phyloP scores from a whole-genome alignment of 2,888 invertebrate genomes.

The Ophion ventricosus region DNA sequence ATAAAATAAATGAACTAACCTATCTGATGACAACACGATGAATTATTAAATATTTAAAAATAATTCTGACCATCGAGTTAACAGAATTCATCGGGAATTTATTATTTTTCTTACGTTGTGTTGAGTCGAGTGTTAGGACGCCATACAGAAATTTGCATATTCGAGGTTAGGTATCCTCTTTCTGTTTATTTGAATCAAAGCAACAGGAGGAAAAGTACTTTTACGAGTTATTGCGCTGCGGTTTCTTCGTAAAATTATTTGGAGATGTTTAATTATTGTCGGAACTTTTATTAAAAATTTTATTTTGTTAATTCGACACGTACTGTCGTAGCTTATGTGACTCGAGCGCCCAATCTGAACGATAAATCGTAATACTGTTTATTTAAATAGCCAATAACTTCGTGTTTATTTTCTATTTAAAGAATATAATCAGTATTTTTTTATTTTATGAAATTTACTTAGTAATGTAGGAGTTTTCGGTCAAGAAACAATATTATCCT shows the following conservation, averaged over 20 bases:
- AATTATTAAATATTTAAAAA: neutral
- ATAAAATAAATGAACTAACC: neutral
- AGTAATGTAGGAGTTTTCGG: neutral
- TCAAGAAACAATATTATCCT: neutral
- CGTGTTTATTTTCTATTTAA: neutral
- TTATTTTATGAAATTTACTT: neutral
- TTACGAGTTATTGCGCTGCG: neutral
- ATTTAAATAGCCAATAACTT: neutral
- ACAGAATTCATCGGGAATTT: too few species aligned
- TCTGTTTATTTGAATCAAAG: too few species aligned
- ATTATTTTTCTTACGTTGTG: neutral
- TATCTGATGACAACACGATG: neutral
- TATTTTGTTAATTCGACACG: neutral
- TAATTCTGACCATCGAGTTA: too few species aligned
- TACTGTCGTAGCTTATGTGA: neutral
- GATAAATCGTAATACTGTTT: neutral
- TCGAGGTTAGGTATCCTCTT: too few species aligned
- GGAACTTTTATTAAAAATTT: neutral
- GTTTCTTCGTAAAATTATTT: neutral
- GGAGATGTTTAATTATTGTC: neutral
- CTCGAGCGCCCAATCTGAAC: neutral
- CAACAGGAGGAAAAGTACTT: neutral
- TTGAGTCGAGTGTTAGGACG: neutral
- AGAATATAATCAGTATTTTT: too few species aligned
- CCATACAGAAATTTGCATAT: too few species aligned